These are phyloP conservation scores for Hippocampus kuda DNA, from an alignment of 2,797 vertebrate species.

Conservation along the genomic window DNA sequence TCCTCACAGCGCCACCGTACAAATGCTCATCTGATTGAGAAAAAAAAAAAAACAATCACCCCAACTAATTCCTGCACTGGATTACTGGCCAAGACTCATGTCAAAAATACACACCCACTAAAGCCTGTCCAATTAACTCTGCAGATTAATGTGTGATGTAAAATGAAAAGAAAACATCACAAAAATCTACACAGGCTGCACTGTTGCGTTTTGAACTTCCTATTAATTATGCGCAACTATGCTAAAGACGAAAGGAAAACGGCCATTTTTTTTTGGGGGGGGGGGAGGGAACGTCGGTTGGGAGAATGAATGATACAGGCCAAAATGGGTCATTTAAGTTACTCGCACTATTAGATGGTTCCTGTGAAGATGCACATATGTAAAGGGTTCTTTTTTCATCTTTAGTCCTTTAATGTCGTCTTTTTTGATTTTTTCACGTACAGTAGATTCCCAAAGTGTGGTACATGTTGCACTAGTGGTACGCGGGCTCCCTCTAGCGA, in stretches of 20 bases:
- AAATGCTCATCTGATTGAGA: conserved; percentile 95
- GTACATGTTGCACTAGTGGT: neutral
- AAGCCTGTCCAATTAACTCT: conserved; percentile 61
- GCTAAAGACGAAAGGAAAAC: conserved; percentile 60
- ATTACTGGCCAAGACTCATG: conserved; percentile 71
- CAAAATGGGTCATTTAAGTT: conserved; percentile 64
- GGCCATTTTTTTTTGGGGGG: conserved; percentile 51
- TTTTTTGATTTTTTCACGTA: conserved; percentile 47
- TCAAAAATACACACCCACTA: conserved; percentile 45
- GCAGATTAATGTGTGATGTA: conserved; percentile 59
- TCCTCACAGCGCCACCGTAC: conserved; percentile 82
- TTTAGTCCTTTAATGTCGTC: conserved; percentile 54
- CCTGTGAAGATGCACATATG: conserved; percentile 57
- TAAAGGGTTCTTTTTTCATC: conserved; percentile 41
- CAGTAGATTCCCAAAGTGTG: conserved; percentile 10
- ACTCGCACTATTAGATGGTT: conserved; percentile 58
- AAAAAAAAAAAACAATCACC: conserved; percentile 83
- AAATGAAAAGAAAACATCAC: conserved; percentile 12
- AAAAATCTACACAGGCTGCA: conserved; percentile 41
- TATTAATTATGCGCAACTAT: conserved; percentile 66
- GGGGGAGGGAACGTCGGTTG: conserved; percentile 43
- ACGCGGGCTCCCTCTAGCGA: neutral
- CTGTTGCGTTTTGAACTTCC: conserved; percentile 63
- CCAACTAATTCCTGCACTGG: conserved; percentile 85
- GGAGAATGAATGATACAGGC: conserved; percentile 63